Percentiles rank a stretch among this genome's conserved stretches.
These are phyloP conservation scores for Rhea pennata DNA, from an alignment of 2,113 vertebrate species.

Conservation along the genomic window DNA sequence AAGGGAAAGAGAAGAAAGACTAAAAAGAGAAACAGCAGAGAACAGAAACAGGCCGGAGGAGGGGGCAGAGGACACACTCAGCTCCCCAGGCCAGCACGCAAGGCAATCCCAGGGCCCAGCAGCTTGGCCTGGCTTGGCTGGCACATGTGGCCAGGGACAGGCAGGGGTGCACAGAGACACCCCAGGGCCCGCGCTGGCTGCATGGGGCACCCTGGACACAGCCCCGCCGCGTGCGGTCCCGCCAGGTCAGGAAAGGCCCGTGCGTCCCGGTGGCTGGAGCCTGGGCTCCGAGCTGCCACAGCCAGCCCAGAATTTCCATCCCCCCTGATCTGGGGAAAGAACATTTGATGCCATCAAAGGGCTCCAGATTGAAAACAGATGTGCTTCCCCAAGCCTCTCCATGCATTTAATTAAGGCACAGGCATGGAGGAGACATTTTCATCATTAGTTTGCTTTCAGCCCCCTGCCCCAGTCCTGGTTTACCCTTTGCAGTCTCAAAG, in stretches of 20 bases:
- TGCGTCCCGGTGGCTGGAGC: conserved; percentile 77
- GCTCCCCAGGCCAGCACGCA: not conserved
- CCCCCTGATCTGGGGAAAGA: conserved; percentile 92
- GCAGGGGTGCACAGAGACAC: not conserved
- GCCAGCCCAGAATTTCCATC: conserved; percentile 90
- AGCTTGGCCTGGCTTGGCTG: not conserved
- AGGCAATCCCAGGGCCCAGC: not conserved
- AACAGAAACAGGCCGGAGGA: not conserved
- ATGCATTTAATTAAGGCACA: conserved; percentile 98
- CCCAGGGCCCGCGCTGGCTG: fast-evolving
- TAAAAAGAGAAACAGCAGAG: not conserved
- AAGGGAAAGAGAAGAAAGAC: not conserved
- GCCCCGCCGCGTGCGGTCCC: not conserved
- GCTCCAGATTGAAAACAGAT: conserved; percentile 97
- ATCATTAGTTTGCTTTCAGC: conserved; percentile 85
- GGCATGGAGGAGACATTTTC: conserved; percentile 90
- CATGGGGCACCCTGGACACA: not conserved
- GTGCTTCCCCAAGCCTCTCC: conserved; percentile 89
- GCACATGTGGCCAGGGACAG: not conserved
- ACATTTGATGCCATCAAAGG: conserved; percentile 99
- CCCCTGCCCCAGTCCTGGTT: conserved; percentile 72
- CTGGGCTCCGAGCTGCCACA: conserved; percentile 84
- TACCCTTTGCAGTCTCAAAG: conserved; percentile 70
- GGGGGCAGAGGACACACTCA: not conserved
- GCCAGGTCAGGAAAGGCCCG: conserved; percentile 21